A percentile compares a stretch with the other conserved stretches of the same genome.
These are phyloP conservation scores for Selenia dentaria DNA, from an alignment of 2,888 invertebrate genomes.

Conservation along the genomic window DNA sequence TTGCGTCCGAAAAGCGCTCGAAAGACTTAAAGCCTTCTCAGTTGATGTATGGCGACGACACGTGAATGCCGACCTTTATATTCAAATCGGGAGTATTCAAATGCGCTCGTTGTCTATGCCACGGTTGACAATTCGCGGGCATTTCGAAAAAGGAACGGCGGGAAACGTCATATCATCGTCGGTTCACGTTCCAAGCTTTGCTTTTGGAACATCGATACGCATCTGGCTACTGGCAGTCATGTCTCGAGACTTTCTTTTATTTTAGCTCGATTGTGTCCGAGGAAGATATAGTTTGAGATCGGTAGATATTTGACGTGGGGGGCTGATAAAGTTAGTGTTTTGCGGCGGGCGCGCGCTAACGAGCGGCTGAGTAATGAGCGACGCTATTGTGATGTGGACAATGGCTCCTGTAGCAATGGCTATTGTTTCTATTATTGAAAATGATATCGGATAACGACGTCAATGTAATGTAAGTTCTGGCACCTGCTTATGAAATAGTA, in stretches of 20 bases:
- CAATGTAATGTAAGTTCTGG: constrained; percentile 27
- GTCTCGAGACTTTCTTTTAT: constrained; percentile 60
- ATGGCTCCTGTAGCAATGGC: constrained; percentile 67
- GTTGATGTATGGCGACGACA: constrained; percentile 79
- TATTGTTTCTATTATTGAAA: constrained; percentile 80
- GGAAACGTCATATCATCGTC: constrained; percentile 75
- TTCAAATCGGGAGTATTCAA: constrained; percentile 81
- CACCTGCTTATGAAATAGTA: constrained; percentile 41
- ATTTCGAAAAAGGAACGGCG: constrained; percentile 75
- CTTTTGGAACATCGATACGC: constrained; percentile 77
- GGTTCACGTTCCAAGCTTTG: constrained; percentile 49
- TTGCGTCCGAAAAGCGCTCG: constrained; percentile 82
- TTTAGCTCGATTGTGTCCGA: constrained; percentile 72
- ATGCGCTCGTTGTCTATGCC: constrained; percentile 77
- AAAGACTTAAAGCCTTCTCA: constrained; percentile 77
- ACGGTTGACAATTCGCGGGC: constrained; percentile 79
- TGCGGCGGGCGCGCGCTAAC: constrained; percentile 75
- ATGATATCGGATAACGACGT: constrained; percentile 56
- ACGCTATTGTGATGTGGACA: constrained; percentile 78
- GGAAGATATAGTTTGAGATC: constrained; percentile 75
- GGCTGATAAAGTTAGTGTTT: constrained; percentile 81
- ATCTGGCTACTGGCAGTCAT: constrained; percentile 73
- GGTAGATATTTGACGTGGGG: constrained; percentile 77
- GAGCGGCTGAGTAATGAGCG: constrained; percentile 81
- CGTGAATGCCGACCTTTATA: constrained; percentile 81